phyloP scores from a whole-genome alignment of 2,888 invertebrate species.

The Torymus tubicola region DNA sequence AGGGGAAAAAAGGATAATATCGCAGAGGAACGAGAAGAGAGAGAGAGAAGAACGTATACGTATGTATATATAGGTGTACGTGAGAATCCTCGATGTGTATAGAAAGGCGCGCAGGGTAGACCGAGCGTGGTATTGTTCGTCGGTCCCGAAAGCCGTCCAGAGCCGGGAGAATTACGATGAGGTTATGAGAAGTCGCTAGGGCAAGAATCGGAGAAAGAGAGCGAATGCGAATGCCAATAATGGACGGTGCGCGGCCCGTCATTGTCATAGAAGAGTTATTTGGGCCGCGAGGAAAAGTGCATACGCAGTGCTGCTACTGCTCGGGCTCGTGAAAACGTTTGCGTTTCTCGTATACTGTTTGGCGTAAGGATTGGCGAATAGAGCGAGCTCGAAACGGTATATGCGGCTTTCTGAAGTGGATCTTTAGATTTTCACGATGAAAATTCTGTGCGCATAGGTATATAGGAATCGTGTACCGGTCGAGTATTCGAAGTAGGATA shows the following conservation, averaged over 20 bases:
- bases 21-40: background rate
- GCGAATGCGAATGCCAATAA: slow-evolving; percentile 42
- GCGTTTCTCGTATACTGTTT: background rate
- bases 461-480: too few relatives aligned
- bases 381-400: background rate
- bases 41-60: background rate
- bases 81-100: background rate
- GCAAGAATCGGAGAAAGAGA: background rate
- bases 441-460: too few relatives aligned
- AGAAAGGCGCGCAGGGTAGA: slow-evolving; percentile 11
- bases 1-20: slow-evolving; percentile 33
- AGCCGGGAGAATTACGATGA: slow-evolving; percentile 41
- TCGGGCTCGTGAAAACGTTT: slow-evolving; percentile 19
- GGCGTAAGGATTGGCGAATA: slow-evolving; percentile 3
- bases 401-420: background rate
- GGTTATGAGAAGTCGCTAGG: slow-evolving; percentile 33
- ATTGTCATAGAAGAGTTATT: slow-evolving; percentile 2
- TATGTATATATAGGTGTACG: background rate
- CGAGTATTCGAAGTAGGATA: too few relatives aligned
- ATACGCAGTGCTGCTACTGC: too few relatives aligned
- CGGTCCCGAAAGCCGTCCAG: slow-evolving; percentile 15
- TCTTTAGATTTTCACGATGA: too few relatives aligned
- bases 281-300: slow-evolving; percentile 20
- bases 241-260: background rate
- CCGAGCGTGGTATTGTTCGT: slow-evolving; percentile 49